These are phyloP conservation scores for Oncorhynchus mykiss DNA, from an alignment of 2,113 vertebrate species.

Conservation along the genomic window DNA sequence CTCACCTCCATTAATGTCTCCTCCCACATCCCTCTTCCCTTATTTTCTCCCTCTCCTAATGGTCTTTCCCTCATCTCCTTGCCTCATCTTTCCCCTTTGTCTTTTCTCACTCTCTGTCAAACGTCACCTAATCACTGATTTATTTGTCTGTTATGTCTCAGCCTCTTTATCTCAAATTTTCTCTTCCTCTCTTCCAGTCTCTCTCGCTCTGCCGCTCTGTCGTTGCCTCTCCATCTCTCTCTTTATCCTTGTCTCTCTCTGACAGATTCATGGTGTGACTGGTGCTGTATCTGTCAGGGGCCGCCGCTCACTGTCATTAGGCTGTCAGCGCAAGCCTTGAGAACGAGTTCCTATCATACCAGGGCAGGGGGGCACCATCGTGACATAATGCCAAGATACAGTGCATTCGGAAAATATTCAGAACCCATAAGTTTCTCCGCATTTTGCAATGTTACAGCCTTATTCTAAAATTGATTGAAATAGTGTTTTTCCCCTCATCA, in stretches of 20 bases:
- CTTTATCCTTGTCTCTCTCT: not conserved
- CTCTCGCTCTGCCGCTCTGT: not conserved
- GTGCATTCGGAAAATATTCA: too few relatives aligned
- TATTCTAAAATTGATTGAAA: too few relatives aligned
- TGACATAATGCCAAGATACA: not conserved
- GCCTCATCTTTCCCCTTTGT: constrained; percentile 56
- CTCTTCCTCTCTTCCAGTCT: not conserved
- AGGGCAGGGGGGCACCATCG: constrained; percentile 15
- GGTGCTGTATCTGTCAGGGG: constrained; percentile 40
- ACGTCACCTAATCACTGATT: constrained; percentile 37
- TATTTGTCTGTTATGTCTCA: too few relatives aligned
- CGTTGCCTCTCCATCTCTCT: not conserved
- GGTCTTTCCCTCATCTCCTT: not conserved
- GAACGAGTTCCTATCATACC: constrained; percentile 30
- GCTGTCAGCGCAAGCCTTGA: constrained; percentile 5
- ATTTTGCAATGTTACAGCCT: too few relatives aligned
- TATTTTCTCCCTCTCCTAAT: too few relatives aligned
- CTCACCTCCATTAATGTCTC: constrained; percentile 9
- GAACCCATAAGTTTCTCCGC: too few relatives aligned
- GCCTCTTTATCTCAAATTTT: too few relatives aligned
- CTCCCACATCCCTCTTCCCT: constrained; percentile 16
- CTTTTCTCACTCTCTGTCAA: constrained; percentile 35
- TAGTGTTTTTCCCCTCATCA: too few relatives aligned
- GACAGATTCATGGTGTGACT: constrained; percentile 33
- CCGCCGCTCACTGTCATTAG: constrained; percentile 50